phyloP scores from a whole-genome alignment of 2,888 invertebrate genomes.

The Pseudoips prasinana region DNA sequence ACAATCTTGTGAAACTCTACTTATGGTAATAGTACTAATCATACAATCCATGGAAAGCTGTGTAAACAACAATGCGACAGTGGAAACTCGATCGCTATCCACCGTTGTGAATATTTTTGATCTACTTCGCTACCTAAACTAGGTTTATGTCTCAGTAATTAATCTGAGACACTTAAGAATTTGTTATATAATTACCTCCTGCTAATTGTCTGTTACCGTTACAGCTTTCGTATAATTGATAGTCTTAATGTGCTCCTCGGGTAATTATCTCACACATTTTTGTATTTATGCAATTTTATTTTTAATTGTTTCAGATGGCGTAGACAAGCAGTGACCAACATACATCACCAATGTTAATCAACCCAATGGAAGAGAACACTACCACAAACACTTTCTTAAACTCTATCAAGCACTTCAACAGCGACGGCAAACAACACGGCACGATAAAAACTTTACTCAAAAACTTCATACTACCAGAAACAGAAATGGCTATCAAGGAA shows the following conservation, averaged over 20 bases:
- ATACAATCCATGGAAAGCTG: slow-evolving; percentile 24
- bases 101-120: slow-evolving; percentile 30
- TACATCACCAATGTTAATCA: slow-evolving; percentile 65
- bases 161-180: slow-evolving; percentile 8
- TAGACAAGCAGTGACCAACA: slow-evolving; percentile 59
- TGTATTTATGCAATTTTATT: slow-evolving; percentile 1
- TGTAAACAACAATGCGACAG: slow-evolving; percentile 33
- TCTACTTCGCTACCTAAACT: slow-evolving; percentile 32
- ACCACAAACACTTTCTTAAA: slow-evolving; percentile 61
- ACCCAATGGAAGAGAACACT: slow-evolving; percentile 71
- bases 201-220: slow-evolving; percentile 12
- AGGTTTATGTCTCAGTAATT: slow-evolving; percentile 22
- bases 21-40: slow-evolving; percentile 31
- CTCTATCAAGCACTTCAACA: slow-evolving; percentile 59
- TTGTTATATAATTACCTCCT: too few relatives aligned
- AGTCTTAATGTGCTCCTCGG: not conserved
- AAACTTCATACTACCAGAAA: slow-evolving; percentile 65
- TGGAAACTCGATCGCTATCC: slow-evolving; percentile 34
- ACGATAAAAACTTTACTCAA: slow-evolving; percentile 66
- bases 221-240: slow-evolving; percentile 10
- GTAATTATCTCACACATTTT: not conserved
- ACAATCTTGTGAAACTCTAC: slow-evolving; percentile 38
- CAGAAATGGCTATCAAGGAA: slow-evolving; percentile 73
- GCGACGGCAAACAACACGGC: slow-evolving; percentile 60
- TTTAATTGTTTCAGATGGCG: slow-evolving; percentile 72